Percentiles rank a stretch among this genome's conserved stretches.
These are phyloP conservation scores for Herpetotheres cachinnans DNA, from an alignment of 2,113 vertebrate species.

Conservation along the genomic window DNA sequence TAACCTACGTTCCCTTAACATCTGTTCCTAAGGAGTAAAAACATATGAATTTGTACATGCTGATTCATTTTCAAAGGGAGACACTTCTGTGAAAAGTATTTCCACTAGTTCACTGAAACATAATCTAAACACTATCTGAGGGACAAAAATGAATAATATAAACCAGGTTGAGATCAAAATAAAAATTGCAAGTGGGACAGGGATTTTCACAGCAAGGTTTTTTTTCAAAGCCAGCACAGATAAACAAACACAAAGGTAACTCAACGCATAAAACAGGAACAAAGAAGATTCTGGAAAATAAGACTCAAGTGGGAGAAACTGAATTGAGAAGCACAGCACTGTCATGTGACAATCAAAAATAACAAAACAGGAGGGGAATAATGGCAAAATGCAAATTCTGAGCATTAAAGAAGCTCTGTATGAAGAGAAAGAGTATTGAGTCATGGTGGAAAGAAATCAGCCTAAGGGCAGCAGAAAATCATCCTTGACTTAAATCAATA, in stretches of 20 bases:
- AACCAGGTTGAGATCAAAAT: neutral
- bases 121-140: neutral
- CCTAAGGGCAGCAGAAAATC: neutral
- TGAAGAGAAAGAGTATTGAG: neutral
- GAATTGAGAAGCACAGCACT: neutral
- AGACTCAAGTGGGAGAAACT: neutral
- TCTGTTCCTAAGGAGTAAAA: constrained; percentile 41
- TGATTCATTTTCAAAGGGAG: constrained; percentile 21
- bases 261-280: neutral
- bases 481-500: neutral
- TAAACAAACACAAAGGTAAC: neutral
- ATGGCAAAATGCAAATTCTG: neutral
- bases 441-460: neutral
- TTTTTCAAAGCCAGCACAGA: neutral
- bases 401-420: neutral
- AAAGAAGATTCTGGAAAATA: neutral
- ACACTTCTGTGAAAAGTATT: neutral
- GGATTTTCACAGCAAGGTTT: neutral
- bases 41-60: constrained; percentile 15
- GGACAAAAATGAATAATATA: neutral
- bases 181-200: neutral
- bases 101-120: neutral
- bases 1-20: constrained; percentile 42
- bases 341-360: neutral
- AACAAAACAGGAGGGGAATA: neutral